These are phyloP conservation scores for Aspidapion aeneum DNA, from an alignment of 2,888 invertebrate species.

Conservation along the genomic window DNA sequence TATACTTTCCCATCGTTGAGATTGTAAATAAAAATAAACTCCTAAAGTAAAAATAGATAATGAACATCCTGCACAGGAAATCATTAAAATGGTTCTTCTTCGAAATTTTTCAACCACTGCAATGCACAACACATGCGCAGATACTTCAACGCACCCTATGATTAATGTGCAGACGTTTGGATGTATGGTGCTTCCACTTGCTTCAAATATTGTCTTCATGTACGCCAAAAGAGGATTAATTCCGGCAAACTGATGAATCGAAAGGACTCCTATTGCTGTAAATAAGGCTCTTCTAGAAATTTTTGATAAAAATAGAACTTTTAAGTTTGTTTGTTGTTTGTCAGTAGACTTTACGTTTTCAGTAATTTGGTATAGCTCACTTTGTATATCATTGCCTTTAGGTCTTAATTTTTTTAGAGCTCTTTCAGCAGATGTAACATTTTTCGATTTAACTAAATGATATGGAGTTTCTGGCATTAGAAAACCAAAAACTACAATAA, in stretches of 20 bases:
- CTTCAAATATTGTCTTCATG: constrained; percentile 55
- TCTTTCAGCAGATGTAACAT: constrained; percentile 56
- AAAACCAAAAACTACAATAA: constrained; percentile 20
- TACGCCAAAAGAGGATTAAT: constrained; percentile 27
- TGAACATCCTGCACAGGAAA: constrained; percentile 44
- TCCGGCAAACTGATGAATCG: constrained; percentile 32
- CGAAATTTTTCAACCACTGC: constrained; percentile 22
- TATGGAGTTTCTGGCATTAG: constrained; percentile 31
- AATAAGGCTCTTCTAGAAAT: constrained; percentile 57
- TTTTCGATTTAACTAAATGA: constrained; percentile 46
- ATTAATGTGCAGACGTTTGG: constrained; percentile 22
- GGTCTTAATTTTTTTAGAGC: constrained; percentile 53
- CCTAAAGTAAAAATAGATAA: constrained; percentile 56
- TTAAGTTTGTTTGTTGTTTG: constrained; percentile 33
- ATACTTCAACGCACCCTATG: constrained; percentile 20
- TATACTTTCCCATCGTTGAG: constrained; percentile 31
- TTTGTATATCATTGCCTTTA: constrained; percentile 7
- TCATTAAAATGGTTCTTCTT: constrained; percentile 16
- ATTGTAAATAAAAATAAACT: constrained; percentile 61
- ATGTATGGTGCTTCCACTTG: constrained; percentile 50
- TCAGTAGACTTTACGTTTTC: constrained; percentile 14
- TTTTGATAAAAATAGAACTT: constrained; percentile 60
- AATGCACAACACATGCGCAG: constrained; percentile 20
- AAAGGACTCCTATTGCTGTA: constrained; percentile 24
- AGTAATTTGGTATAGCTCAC: constrained; percentile 26